Evolutionary conservation across 2,888 invertebrate species (phyloP).

Genomic region (Thumatha senex): DNA sequence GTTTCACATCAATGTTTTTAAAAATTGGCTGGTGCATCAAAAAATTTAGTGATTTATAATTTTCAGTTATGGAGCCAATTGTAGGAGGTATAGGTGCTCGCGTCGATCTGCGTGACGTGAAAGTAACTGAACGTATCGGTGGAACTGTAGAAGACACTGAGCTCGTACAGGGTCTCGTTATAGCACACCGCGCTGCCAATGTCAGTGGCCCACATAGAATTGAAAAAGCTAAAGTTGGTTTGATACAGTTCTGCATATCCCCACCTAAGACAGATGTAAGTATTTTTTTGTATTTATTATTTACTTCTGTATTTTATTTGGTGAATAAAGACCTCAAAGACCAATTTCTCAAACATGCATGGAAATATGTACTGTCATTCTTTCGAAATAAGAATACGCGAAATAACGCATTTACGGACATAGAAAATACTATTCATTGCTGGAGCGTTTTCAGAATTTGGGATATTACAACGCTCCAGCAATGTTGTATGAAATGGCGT

Average conservation of each 20-base stretch:
- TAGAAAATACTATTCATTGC: too few species aligned
- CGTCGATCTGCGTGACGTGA: constrained; percentile 97
- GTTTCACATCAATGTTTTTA: too few species aligned
- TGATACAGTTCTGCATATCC: constrained; percentile 99
- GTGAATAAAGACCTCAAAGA: too few species aligned
- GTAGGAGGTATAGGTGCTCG: constrained; percentile 86
- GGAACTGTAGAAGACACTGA: constrained; percentile 99
- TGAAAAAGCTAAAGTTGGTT: constrained; percentile 98
- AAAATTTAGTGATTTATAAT: not conserved
- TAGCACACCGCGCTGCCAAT: constrained; percentile 94
- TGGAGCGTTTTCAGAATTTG: too few species aligned
- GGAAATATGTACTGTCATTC: too few species aligned
- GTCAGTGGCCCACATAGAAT: constrained; percentile 96
- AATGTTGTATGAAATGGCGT: too few species aligned
- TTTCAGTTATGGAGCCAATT: constrained; percentile 77
- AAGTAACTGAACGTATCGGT: constrained; percentile 97
- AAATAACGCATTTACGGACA: too few species aligned
- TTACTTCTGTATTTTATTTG: not conserved
- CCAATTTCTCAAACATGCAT: too few species aligned
- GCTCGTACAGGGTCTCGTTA: constrained; percentile 96
- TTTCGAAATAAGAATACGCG: too few species aligned
- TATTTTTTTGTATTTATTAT: constrained; percentile 16
- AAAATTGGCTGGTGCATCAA: too few species aligned
- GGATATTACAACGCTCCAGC: too few species aligned
- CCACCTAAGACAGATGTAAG: constrained; percentile 99